A percentile compares a stretch with the other conserved stretches of the same genome.
Evolutionary conservation across 30 jellyfish, hydroid and myxozoan genomes (phyloP).

Genomic region (Morbakka virulenta): DNA sequence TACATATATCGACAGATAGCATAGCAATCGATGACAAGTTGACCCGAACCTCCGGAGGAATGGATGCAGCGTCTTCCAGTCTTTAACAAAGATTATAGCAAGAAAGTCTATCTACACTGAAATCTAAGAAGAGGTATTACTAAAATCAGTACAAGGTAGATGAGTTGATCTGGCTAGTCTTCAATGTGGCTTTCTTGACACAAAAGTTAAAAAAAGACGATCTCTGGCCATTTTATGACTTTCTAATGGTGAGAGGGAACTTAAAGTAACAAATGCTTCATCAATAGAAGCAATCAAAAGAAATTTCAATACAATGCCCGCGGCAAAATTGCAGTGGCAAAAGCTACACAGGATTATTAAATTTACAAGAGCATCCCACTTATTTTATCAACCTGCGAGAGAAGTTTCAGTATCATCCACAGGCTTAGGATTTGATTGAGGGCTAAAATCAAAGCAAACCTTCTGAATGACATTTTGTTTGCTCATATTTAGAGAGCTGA

Average conservation of each 20-base stretch:
- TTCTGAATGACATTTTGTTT: conserved; percentile 48
- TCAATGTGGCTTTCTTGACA: background rate
- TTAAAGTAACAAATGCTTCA: background rate
- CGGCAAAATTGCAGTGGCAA: conserved; percentile 10
- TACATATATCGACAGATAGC: too few species aligned
- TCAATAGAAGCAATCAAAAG: background rate
- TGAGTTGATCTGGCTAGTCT: background rate
- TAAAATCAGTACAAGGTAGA: background rate
- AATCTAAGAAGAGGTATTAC: too few species aligned
- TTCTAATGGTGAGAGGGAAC: background rate
- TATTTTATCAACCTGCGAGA: conserved; percentile 41
- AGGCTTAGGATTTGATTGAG: conserved; percentile 44
- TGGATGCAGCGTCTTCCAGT: too few species aligned
- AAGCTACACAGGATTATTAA: conserved; percentile 5
- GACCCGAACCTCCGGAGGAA: too few species aligned
- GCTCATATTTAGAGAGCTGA: conserved; percentile 16
- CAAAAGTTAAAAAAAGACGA: background rate
- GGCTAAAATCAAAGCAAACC: conserved; percentile 40
- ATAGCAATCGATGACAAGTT: too few species aligned
- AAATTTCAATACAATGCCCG: conserved; percentile 7
- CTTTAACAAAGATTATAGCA: too few species aligned
- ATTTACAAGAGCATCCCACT: too few species aligned
- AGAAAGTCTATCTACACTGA: too few species aligned
- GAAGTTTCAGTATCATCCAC: conserved; percentile 54
- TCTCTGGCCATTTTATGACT: background rate